Base-by-base conservation (phyloP, 1,140 invertebrate genomes). In the Drosophila orena region DNA sequence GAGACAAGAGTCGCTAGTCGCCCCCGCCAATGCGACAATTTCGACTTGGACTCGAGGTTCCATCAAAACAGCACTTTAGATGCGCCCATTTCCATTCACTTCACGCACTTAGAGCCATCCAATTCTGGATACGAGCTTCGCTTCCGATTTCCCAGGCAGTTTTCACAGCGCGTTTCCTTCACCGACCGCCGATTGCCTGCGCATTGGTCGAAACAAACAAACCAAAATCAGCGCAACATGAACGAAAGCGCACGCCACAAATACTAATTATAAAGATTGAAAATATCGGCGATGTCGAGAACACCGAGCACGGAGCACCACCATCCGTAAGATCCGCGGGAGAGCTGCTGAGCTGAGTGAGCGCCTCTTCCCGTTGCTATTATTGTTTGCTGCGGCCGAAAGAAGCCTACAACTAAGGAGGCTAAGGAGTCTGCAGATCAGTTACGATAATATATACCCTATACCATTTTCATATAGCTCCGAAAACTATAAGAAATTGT, bases 231-330 rank as follows among this genome's bases (percentile, higher is more conserved):
- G 80, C 77, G 80, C 84, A 90, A 89, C 84, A 80, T 89, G 70
- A 80, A 90, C 84, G 84, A 89, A 89, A 89, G 85, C 85, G 79
- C 72, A 89, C 84, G 84, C 84, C 85, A 90, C 85, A 89, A 89
- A 89, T 89, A 89, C 84, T 89, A 89, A 89, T 86, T 89, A 83
- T 86, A 89, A 89, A 84, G 69, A 89, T 90, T 84, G 72, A 84
- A 88, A 89, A 90, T 90, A 90, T 89, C 85, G 84, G 71, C 78
- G 74, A 70, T 58, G 78, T 70, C 68, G 74, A 78, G 57, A 76
- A 54, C 43, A 85, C 62, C 72, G 37, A 55, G 20, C 17, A 42
- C 59, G 74, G 56, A 60, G 70, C 43, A 85, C 24, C 22, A 24
- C 73, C 70, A 30, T 62, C 76, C 72, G 55, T 64, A 60, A 59